Conservation (phyloP, 2,888 invertebrate species). For the Pristionchus arcanus region DNA sequence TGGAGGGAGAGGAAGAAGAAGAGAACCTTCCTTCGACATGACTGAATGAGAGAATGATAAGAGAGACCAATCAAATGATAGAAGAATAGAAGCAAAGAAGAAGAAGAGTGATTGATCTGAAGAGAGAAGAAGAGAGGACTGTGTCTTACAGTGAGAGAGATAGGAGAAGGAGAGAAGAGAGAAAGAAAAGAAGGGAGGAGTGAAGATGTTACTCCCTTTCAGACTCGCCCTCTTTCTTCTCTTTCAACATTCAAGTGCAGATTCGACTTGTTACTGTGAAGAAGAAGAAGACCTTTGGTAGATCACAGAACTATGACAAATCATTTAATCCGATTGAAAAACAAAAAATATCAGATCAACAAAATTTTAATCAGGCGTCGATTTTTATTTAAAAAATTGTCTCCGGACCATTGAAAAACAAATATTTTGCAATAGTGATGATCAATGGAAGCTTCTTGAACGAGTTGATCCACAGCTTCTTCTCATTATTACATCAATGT, state of each 20-base stretch:
- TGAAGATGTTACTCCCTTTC: not conserved
- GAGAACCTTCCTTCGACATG: not conserved
- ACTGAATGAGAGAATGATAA: not conserved
- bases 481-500: not conserved
- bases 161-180: not conserved
- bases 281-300: not conserved
- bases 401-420: too few species aligned
- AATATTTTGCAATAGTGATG: too few species aligned
- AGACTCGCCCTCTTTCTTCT: conserved; percentile 4
- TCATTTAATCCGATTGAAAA: too few species aligned
- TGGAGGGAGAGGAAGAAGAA: conserved; percentile 10
- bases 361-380: too few species aligned
- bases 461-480: not conserved
- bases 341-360: too few species aligned
- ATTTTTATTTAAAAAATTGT: too few species aligned
- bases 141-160: conserved; percentile 6
- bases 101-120: not conserved
- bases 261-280: not conserved
- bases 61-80: not conserved
- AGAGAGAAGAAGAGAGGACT: conserved; percentile 22
- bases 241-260: conserved; percentile 1
- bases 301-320: too few species aligned
- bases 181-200: not conserved
- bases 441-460: too few species aligned
- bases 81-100: not conserved